Conservation (phyloP, 2,797 vertebrate genomes). For the Sebastes hubbsi region DNA sequence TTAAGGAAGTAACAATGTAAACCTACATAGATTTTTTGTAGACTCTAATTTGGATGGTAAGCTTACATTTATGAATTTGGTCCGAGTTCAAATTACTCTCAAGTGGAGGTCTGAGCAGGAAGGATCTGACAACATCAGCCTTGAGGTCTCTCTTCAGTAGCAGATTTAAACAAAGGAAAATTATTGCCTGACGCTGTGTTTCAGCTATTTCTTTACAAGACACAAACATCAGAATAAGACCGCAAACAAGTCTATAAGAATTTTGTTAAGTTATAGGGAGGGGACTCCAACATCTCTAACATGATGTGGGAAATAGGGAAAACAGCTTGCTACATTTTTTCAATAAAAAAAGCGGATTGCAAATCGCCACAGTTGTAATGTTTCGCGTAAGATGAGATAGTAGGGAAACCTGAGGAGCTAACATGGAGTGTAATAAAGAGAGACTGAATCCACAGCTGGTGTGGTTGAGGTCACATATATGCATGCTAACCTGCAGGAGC, state of each 20-base stretch:
- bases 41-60: no score
- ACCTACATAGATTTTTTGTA: no score
- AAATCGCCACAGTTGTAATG: background rate
- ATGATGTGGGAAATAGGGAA: no score
- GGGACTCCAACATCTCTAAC: background rate
- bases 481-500: background rate
- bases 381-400: background rate
- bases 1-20: no score
- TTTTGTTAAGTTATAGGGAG: background rate
- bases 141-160: background rate
- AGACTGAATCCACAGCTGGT: conserved; percentile 13
- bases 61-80: no score
- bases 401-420: background rate
- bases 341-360: background rate
- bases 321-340: no score
- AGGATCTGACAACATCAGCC: background rate
- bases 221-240: background rate
- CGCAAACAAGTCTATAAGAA: background rate
- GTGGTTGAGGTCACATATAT: conserved; percentile 12
- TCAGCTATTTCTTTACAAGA: background rate
- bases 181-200: background rate
- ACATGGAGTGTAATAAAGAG: background rate
- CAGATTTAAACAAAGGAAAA: background rate
- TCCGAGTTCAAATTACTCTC: no score
- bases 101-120: background rate